Evolutionary conservation across 2,113 vertebrate species (phyloP).

Genomic region (Gallinago undulata): DNA sequence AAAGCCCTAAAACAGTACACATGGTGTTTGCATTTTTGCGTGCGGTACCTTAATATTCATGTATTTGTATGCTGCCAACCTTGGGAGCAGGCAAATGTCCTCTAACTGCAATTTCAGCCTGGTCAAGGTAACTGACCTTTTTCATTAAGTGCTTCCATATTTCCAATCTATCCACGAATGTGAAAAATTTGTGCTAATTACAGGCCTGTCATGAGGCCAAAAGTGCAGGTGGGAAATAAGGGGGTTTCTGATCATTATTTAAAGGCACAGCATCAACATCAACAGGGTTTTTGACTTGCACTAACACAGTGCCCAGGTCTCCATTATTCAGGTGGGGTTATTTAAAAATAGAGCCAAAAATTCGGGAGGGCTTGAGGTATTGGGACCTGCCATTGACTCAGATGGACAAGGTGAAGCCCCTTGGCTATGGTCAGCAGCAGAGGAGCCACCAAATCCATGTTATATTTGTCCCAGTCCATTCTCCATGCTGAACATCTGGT

Average conservation of each 20-base stretch:
- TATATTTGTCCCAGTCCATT: background rate
- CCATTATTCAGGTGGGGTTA: background rate
- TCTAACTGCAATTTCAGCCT: slow-evolving; percentile 73
- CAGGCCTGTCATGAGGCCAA: slow-evolving; percentile 54
- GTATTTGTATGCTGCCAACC: slow-evolving; percentile 42
- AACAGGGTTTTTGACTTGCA: background rate
- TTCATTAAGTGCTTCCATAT: slow-evolving; percentile 77
- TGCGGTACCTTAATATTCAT: slow-evolving; percentile 56
- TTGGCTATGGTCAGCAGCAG: background rate
- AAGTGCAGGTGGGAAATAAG: slow-evolving; percentile 47
- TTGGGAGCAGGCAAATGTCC: slow-evolving; percentile 43
- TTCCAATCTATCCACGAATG: slow-evolving; percentile 63
- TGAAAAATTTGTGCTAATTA: slow-evolving; percentile 78
- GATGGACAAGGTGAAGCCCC: background rate
- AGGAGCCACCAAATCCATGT: background rate
- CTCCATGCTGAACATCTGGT: background rate
- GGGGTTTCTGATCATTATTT: slow-evolving; percentile 2
- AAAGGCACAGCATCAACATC: slow-evolving; percentile 45
- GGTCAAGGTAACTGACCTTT: slow-evolving; percentile 79
- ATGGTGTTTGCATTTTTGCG: background rate
- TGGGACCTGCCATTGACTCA: background rate
- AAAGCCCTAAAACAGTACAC: background rate
- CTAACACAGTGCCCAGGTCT: background rate
- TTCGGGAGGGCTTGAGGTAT: background rate
- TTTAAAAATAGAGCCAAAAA: background rate